Evolutionary conservation across 2,113 vertebrate genomes (phyloP), one percentile per base, ranked within the genome.

Genomic region (Macquaria australasica): DNA sequence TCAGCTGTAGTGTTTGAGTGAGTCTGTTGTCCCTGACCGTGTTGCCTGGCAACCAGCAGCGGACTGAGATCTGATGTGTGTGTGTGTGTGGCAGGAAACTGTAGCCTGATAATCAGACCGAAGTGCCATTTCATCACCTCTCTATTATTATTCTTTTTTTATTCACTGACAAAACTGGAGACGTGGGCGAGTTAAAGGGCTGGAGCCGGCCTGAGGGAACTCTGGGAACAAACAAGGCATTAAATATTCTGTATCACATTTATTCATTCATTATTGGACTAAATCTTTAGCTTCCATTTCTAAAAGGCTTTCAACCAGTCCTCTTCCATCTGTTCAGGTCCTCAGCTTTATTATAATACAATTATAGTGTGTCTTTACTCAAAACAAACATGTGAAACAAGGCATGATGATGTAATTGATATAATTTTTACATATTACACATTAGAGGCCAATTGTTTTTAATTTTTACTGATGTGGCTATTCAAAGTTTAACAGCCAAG

Each of bases 31-130:
- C 31, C 77, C 23, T 31, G 56, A 62, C 67, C 5, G 21, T 34
- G 83, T 86, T 80, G 73, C 83, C 84, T 85, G 83, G 89, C 41
- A 92, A 93, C 85, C 43, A 80, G 53, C 23, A 8, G 41, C 9
- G 28, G 28, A 34, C 50, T 85, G 62, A 37, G 67, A 58, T 85
- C 50, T 73, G 67, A 84, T 85, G 71, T 70, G 62, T 23, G 23
- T 58, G 78, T 43, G 43, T 43, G 43, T 43, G 43, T 85, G 74
- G 68, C 60, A 68, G 79, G 71, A 82, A n/a, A 1, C 73, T 53
- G 68, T 70, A 43, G 45, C 14, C 64, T 80, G 75, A 51, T 77
- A 64, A 84, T 73, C 43, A 56, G 25, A 67, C 73, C 69, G 31
- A 87, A 85, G 71, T 45, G 53, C 18, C 31, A 34, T 83, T 77